phyloP scores from a whole-genome alignment of 2,888 invertebrate genomes.

The Prenolepis imparis region DNA sequence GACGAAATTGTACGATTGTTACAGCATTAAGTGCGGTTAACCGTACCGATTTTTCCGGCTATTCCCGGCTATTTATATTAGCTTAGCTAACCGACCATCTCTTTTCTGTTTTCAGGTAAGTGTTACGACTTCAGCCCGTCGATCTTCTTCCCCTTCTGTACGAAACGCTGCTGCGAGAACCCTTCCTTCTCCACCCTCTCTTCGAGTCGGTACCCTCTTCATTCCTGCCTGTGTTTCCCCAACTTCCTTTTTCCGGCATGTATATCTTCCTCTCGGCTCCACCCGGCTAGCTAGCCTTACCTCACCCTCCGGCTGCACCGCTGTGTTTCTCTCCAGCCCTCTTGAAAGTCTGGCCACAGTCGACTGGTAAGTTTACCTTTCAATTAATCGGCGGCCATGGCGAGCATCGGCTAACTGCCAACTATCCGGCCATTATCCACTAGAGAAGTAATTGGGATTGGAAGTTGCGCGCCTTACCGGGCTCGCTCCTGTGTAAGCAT shows the following conservation, averaged over 20 bases:
- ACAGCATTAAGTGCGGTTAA: slow-evolving; percentile 52
- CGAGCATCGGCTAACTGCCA: slow-evolving; percentile 81
- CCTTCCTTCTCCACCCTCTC: slow-evolving; percentile 48
- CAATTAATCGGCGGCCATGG: slow-evolving; percentile 84
- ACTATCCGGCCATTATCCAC: slow-evolving; percentile 84
- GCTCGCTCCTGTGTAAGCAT: slow-evolving; percentile 43
- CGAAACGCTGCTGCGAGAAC: slow-evolving; percentile 48
- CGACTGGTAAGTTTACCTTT: slow-evolving; percentile 85
- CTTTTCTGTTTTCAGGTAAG: slow-evolving; percentile 79
- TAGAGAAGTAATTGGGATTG: slow-evolving; percentile 84
- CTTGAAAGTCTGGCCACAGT: slow-evolving; percentile 82
- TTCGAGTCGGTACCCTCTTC: slow-evolving; percentile 25
- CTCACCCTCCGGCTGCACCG: slow-evolving; percentile 35
- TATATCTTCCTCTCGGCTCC: slow-evolving; percentile 66
- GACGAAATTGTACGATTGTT: slow-evolving; percentile 48
- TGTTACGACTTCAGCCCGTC: slow-evolving; percentile 62
- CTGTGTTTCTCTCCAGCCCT: slow-evolving; percentile 70
- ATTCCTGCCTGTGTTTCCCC: slow-evolving; percentile 57
- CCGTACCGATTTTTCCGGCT: slow-evolving; percentile 50
- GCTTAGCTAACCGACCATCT: slow-evolving; percentile 75
- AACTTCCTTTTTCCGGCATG: slow-evolving; percentile 66
- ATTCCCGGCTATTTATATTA: slow-evolving; percentile 75
- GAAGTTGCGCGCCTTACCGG: slow-evolving; percentile 73
- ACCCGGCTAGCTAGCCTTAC: slow-evolving; percentile 31
- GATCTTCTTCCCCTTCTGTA: slow-evolving; percentile 23